Evolutionary conservation across 2,113 vertebrate genomes (phyloP), one percentile per base, ranked within the genome.

Genomic region (Gnathonemus echidnorhynchus): DNA sequence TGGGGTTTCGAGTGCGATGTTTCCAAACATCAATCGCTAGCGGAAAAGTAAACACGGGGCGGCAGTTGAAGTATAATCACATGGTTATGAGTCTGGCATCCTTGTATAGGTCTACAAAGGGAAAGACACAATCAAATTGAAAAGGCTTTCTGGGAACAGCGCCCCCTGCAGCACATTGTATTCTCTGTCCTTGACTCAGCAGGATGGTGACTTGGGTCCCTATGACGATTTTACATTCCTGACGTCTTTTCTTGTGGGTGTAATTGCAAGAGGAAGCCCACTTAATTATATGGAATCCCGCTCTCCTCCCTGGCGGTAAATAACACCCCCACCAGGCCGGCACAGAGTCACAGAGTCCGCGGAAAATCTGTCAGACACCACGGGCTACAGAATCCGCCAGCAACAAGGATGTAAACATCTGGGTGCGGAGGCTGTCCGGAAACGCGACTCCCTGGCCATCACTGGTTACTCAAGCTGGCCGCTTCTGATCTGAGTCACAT

Each of bases 341-440:
- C 49, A 48, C 91, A 86, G 66, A 89, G 90, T 90, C 70, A 92
- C 89, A 90, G 91, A 92, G 90, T 89, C 92, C 91, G 89, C 11
- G 70, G 89, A 89, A 90, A 92, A 92, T 17, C 24, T 39, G 15
- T 88, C 35, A 85, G 58, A 70, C 87, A 93, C 58, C 92, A 86
- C 88, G 89, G 92, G 91, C 91, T 91, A 92, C 91, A 89, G 92
- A 91, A 91, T 83, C 91, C 88, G 92, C 92, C 90, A 91, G 83
- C 90, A 87, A 89, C 80, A 39, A 92, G 66, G 92, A 94, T 92
- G 92, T 93, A 93, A 92, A 19, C 88, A 35, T 48, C 45, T 27
- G 27, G 31, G 5, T 45, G 39, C 21, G 4, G 52, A 48, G 89
- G 13, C 3, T 39, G 6, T 45, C 52, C 10, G 9, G 48, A 48